Percentiles rank a stretch among this genome's conserved stretches.
Conservation (phyloP, 2,888 invertebrate species). For the Ceratothoa steindachneri region DNA sequence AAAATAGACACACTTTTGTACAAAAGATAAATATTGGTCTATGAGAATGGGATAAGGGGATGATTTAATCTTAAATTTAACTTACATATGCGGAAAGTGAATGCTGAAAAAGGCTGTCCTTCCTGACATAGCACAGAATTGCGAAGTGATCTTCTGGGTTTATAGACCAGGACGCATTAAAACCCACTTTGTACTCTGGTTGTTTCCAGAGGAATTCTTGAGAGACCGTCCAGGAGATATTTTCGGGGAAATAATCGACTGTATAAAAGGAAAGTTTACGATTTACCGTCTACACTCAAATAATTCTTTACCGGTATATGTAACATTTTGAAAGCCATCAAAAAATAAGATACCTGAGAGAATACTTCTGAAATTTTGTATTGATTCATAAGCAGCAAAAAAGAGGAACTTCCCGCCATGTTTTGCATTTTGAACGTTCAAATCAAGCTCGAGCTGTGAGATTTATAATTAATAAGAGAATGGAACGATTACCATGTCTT, state of each 20-base stretch:
- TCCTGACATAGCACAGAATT: not conserved
- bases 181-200: not conserved
- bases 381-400: not conserved
- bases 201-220: not conserved
- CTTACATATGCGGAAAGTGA: not conserved
- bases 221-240: not conserved
- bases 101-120: not conserved
- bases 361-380: not conserved
- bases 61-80: too few relatives aligned
- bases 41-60: too few relatives aligned
- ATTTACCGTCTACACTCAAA: too few relatives aligned
- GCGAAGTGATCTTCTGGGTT: not conserved
- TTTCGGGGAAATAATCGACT: not conserved
- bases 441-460: not conserved
- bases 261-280: too few relatives aligned
- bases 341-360: too few relatives aligned
- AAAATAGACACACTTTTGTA: too few relatives aligned
- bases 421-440: not conserved
- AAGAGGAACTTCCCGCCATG: not conserved
- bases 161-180: not conserved
- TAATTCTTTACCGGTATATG: too few relatives aligned
- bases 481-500: too few relatives aligned
- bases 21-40: too few relatives aligned
- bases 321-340: too few relatives aligned
- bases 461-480: too few relatives aligned